A percentile compares a stretch with the other conserved stretches of the same genome.
Evolutionary conservation across 2,888 invertebrate species (phyloP).

Genomic region (Deroplatys truncata): DNA sequence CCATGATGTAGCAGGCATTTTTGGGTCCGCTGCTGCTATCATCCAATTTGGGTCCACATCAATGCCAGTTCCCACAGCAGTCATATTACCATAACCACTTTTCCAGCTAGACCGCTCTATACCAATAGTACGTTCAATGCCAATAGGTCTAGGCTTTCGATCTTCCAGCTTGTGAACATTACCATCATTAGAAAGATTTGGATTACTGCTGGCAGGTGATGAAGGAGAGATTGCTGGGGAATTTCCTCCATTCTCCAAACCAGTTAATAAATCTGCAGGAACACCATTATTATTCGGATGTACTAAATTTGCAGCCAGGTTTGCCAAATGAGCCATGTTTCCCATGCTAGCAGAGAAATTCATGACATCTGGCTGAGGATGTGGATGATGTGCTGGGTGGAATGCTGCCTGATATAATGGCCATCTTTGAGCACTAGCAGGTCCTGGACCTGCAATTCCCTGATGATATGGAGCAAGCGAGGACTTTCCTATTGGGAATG

Average conservation of each 20-base stretch:
- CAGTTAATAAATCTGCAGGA: slow-evolving; percentile 46
- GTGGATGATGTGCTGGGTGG: slow-evolving; percentile 22
- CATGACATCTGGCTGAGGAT: slow-evolving; percentile 25
- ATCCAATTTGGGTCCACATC: slow-evolving; percentile 47
- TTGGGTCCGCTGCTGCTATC: slow-evolving; percentile 40
- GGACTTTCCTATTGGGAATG: slow-evolving; percentile 24
- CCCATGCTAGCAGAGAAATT: slow-evolving; percentile 17
- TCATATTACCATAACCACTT: slow-evolving; percentile 40
- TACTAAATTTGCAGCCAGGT: slow-evolving; percentile 19
- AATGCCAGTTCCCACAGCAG: slow-evolving; percentile 38
- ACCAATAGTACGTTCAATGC: slow-evolving; percentile 64
- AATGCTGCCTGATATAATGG: slow-evolving; percentile 27
- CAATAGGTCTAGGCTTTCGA: slow-evolving; percentile 50
- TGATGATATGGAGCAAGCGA: slow-evolving; percentile 21
- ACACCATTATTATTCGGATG: slow-evolving; percentile 15
- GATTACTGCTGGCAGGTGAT: slow-evolving; percentile 36
- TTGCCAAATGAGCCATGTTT: slow-evolving; percentile 23
- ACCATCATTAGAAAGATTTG: slow-evolving; percentile 10
- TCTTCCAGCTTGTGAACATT: slow-evolving; percentile 29
- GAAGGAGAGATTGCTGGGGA: slow-evolving; percentile 46
- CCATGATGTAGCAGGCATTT: slow-evolving; percentile 42
- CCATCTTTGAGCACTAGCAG: slow-evolving; percentile 28
- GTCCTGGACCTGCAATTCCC: slow-evolving; percentile 7
- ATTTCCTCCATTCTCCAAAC: slow-evolving; percentile 39
- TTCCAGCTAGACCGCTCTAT: slow-evolving; percentile 72